Evolutionary conservation across 37 sponge, comb jelly and placozoan genomes (phyloP).

Genomic region (Mnemiopsis leidyi): DNA sequence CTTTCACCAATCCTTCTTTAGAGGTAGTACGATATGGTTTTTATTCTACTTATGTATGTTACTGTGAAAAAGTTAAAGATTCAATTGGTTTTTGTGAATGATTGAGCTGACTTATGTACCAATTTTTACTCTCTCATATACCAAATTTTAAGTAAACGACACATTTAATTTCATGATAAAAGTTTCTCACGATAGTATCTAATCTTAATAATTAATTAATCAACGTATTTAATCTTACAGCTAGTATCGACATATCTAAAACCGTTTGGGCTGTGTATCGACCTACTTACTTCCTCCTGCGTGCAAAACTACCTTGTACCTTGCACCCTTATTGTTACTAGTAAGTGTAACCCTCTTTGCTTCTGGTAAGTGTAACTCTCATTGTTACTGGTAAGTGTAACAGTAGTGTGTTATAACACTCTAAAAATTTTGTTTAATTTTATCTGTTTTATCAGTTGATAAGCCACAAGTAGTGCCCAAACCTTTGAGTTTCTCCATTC

Average conservation of each 20-base stretch:
- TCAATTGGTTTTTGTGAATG: no score
- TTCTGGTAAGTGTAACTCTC: not conserved
- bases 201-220: not conserved
- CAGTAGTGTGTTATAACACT: not conserved
- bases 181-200: no score
- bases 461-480: no score
- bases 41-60: no score
- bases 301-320: slow-evolving; percentile 79
- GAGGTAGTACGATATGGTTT: slow-evolving; percentile 9
- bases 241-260: slow-evolving; percentile 65
- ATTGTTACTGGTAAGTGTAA: not conserved
- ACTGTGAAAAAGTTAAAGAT: no score
- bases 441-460: no score
- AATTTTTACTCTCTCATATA: no score
- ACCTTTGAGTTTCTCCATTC: no score
- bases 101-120: no score
- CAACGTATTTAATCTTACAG: not conserved
- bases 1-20: slow-evolving; percentile 10
- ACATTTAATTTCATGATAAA: no score
- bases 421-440: no score
- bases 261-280: slow-evolving; percentile 87
- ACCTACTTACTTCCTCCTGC: slow-evolving; percentile 74
- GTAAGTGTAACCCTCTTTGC: not conserved
- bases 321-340: slow-evolving; percentile 14
- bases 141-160: no score